Evolutionary conservation across 2,113 vertebrate species (phyloP).

Genomic region (Podarcis muralis): DNA sequence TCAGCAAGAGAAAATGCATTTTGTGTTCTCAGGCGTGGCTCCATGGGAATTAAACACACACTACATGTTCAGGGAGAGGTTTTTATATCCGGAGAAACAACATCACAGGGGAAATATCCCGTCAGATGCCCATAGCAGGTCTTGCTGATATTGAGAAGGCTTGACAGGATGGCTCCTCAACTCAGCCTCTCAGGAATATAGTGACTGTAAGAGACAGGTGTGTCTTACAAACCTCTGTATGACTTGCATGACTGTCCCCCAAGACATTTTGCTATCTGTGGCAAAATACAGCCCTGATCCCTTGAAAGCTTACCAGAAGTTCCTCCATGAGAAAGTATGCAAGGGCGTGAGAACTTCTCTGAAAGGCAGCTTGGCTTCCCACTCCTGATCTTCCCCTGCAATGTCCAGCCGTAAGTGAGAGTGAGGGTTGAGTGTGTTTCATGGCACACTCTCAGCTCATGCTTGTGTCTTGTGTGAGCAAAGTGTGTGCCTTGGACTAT

Average conservation of each 20-base stretch:
- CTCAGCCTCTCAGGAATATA: background rate
- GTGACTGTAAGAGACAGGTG: fast-evolving
- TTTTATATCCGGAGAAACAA: background rate
- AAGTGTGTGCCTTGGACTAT: background rate
- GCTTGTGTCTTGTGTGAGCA: background rate
- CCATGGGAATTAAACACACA: background rate
- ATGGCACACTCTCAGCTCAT: background rate
- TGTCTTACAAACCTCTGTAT: background rate
- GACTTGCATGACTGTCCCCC: too few relatives aligned
- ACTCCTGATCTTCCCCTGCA: background rate
- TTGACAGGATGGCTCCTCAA: background rate
- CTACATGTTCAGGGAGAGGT: background rate
- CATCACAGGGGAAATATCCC: background rate
- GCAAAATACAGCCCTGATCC: too few relatives aligned
- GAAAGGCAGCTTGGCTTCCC: background rate
- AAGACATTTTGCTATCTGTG: too few relatives aligned
- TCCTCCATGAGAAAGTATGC: background rate
- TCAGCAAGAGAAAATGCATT: background rate
- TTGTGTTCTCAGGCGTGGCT: background rate
- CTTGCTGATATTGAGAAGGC: background rate
- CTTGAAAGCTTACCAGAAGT: too few relatives aligned
- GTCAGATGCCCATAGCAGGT: background rate
- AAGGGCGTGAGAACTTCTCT: background rate
- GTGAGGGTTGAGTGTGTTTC: background rate
- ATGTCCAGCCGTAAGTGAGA: too few relatives aligned